Conservation (phyloP, 2,888 invertebrate genomes). For the Sussaba pulchella region DNA sequence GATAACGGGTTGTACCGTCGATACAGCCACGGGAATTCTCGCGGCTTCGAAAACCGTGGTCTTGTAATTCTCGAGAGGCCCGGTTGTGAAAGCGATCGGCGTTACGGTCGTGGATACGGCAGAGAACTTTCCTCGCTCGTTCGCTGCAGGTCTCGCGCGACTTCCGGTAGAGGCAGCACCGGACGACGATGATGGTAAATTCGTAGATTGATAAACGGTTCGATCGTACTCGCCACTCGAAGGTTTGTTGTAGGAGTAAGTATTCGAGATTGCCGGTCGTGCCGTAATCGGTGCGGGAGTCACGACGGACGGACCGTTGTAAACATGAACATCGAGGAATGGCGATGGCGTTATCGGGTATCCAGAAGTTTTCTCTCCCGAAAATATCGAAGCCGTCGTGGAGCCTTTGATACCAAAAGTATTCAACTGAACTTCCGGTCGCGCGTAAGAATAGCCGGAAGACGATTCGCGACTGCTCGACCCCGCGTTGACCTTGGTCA, state of each 20-base stretch:
- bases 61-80: conserved; percentile 73
- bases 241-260: conserved; percentile 67
- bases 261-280: conserved; percentile 65
- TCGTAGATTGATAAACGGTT: conserved; percentile 56
- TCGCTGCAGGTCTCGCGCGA: conserved; percentile 47
- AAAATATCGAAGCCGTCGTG: conserved; percentile 49
- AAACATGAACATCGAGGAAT: conserved; percentile 73
- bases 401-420: conserved; percentile 38
- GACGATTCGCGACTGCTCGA: conserved; percentile 36
- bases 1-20: conserved; percentile 75
- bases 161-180: conserved; percentile 51
- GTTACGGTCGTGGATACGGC: conserved; percentile 68
- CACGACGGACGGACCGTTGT: conserved; percentile 70
- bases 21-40: conserved; percentile 70
- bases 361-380: conserved; percentile 54
- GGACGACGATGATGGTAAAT: conserved; percentile 37
- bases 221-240: conserved; percentile 47
- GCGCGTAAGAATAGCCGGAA: conserved; percentile 72
- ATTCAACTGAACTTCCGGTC: conserved; percentile 54
- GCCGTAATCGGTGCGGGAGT: conserved; percentile 66
- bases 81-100: conserved; percentile 75
- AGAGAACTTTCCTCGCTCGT: conserved; percentile 46
- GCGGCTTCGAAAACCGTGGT: conserved; percentile 75
- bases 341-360: conserved; percentile 74
- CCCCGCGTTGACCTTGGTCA: conserved; percentile 67